Conservation (phyloP, 1,140 invertebrate genomes). For the Cheumatopsyche charites region DNA sequence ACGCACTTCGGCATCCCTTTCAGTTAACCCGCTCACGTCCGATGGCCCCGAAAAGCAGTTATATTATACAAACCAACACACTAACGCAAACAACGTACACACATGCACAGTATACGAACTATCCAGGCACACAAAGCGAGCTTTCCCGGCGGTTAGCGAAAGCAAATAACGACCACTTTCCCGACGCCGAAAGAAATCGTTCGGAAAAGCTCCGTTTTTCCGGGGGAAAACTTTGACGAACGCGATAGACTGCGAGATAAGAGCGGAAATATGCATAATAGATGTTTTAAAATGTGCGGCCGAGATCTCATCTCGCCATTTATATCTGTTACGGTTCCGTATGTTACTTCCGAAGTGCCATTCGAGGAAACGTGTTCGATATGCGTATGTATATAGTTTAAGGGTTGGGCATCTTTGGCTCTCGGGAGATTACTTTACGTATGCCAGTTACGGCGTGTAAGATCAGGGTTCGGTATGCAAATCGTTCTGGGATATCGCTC, state of each 20-base stretch:
- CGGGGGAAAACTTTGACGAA: constrained; percentile 7
- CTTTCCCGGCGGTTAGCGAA: constrained; percentile 30
- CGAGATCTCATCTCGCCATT: constrained; percentile 44
- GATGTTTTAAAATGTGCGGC: constrained; percentile 4
- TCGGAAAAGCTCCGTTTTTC: constrained; percentile 31
- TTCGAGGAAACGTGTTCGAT: constrained; percentile 5
- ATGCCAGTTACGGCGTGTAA: constrained; percentile 26
- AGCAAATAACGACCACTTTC: constrained; percentile 37
- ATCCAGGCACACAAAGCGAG: no score
- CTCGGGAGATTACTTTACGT: constrained; percentile 41
- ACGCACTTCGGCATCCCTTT: constrained; percentile 13
- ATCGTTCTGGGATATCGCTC: constrained; percentile 25
- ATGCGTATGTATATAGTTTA: not conserved
- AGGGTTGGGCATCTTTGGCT: not conserved
- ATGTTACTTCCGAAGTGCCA: constrained; percentile 39
- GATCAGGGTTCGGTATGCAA: constrained; percentile 39
- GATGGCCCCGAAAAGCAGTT: constrained; percentile 17
- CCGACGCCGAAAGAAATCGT: constrained; percentile 35
- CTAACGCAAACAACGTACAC: no score
- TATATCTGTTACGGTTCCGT: constrained; percentile 44
- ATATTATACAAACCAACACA: constrained; percentile 22
- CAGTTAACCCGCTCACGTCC: constrained; percentile 35
- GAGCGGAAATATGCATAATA: constrained; percentile 26
- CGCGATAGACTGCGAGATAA: not conserved
- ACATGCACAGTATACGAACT: no score